phyloP scores from a whole-genome alignment of 2,113 vertebrate genomes.

The Hydrochoerus hydrochaeris region DNA sequence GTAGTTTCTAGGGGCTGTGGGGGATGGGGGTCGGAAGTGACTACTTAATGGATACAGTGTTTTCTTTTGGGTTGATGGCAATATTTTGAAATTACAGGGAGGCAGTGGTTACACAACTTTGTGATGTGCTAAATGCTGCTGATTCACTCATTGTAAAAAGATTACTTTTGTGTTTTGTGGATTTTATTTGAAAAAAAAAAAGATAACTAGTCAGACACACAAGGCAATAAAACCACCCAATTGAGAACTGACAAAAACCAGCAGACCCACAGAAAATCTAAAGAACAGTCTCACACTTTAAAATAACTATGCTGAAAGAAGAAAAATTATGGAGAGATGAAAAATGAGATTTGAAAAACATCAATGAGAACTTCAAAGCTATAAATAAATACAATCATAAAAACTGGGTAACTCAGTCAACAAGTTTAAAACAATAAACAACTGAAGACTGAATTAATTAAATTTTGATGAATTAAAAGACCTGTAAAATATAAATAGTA shows the following conservation, averaged over 20 bases:
- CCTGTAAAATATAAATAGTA: background rate
- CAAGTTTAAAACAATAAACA: background rate
- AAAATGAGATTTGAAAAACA: slow-evolving; percentile 32
- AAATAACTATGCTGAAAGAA: background rate
- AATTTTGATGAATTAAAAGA: slow-evolving; percentile 31
- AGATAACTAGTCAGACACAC: background rate
- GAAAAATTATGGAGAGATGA: background rate
- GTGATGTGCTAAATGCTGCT: background rate
- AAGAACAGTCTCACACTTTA: background rate
- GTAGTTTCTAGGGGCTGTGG: background rate
- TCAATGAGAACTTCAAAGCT: slow-evolving; percentile 21
- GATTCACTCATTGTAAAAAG: background rate
- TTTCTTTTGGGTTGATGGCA: background rate
- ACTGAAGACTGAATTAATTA: background rate
- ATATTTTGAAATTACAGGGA: slow-evolving; percentile 35
- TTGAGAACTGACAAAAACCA: background rate
- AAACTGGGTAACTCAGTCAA: slow-evolving; percentile 12
- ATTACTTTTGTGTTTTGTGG: background rate
- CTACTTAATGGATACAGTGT: background rate
- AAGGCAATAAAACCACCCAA: background rate
- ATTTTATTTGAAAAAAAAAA: background rate
- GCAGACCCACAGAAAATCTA: background rate
- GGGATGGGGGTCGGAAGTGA: background rate
- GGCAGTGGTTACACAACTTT: background rate
- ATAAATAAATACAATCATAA: background rate